A percentile compares a stretch with the other conserved stretches of the same genome.
phyloP scores from a whole-genome alignment of 2,797 vertebrate genomes.

The Columba guinea region DNA sequence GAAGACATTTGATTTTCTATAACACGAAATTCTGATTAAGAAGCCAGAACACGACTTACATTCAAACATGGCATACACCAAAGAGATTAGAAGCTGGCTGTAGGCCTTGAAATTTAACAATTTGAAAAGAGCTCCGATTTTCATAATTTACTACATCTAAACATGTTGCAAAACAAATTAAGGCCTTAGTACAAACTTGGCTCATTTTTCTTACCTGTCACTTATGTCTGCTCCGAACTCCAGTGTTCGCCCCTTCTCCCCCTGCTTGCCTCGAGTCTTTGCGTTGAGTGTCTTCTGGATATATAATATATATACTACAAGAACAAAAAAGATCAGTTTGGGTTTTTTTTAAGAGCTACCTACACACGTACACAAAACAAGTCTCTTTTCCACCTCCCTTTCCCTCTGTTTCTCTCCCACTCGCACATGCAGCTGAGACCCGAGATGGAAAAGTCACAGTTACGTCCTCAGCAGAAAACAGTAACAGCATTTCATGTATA shows the following conservation, averaged over 20 bases:
- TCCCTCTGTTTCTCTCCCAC: neutral
- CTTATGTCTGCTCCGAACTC: neutral
- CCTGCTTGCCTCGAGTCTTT: neutral
- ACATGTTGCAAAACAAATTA: neutral
- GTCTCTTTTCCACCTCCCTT: neutral
- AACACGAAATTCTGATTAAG: neutral
- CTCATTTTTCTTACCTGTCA: neutral
- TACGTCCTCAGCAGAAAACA: constrained; percentile 65
- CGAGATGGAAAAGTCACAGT: constrained; percentile 39
- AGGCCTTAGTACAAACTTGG: neutral
- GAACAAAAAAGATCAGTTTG: neutral
- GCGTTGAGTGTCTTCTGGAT: neutral
- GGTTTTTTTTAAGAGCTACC: neutral
- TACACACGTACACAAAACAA: neutral
- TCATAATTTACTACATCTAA: neutral
- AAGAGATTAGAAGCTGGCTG: neutral
- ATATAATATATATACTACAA: neutral
- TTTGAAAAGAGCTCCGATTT: neutral
- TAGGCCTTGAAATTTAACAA: neutral
- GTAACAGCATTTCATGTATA: constrained; percentile 75
- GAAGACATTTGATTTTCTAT: neutral
- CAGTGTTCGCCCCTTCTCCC: neutral
- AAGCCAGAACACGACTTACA: neutral
- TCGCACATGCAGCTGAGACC: neutral
- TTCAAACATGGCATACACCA: neutral